Conservation (phyloP, 2,113 vertebrate genomes). For the Merops nubicus region DNA sequence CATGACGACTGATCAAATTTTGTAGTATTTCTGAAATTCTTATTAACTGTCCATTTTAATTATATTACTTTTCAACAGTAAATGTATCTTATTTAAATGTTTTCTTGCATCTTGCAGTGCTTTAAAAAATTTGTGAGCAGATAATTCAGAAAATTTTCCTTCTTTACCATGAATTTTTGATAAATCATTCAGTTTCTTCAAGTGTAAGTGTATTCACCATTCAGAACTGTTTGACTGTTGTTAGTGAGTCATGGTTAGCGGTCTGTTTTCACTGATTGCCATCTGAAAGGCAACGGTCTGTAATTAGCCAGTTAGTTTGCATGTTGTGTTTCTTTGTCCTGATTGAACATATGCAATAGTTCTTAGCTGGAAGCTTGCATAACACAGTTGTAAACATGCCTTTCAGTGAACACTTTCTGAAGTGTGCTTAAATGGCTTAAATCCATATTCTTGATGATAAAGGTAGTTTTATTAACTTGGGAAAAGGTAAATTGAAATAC, state of each 20-base stretch:
- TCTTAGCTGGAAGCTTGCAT: not conserved
- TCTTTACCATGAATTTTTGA: not conserved
- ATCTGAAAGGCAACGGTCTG: not conserved
- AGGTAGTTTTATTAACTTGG: not conserved
- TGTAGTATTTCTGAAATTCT: not conserved
- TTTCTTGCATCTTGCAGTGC: not conserved
- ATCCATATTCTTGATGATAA: not conserved
- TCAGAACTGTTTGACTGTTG: not conserved
- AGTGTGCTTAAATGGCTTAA: not conserved
- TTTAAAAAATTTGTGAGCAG: not conserved
- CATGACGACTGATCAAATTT: not conserved
- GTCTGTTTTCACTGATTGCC: not conserved
- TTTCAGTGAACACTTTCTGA: not conserved
- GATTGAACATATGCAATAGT: not conserved
- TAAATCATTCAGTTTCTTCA: not conserved
- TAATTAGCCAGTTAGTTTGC: not conserved
- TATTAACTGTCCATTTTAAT: not conserved
- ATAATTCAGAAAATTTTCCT: not conserved
- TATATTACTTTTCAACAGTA: not conserved
- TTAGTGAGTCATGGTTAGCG: fast-evolving
- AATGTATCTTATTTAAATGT: not conserved
- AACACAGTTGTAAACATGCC: not conserved
- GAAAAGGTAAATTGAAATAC: not conserved
- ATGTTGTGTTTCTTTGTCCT: not conserved
- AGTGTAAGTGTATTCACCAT: not conserved